Evolutionary conservation across 2,888 invertebrate species (phyloP).

Genomic region (Sesia apiformis): DNA sequence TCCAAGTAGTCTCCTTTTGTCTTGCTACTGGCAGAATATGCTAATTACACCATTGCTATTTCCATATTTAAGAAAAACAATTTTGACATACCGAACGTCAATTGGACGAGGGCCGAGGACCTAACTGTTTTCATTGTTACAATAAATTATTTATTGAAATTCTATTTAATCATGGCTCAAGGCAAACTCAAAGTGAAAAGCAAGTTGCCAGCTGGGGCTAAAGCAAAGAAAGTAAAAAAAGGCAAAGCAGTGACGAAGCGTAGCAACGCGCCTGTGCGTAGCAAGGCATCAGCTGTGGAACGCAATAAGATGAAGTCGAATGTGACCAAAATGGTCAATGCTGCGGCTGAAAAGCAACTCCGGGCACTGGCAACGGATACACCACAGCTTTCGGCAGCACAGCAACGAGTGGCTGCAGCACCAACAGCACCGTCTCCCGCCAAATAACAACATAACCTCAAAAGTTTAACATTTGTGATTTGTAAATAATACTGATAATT

Average conservation of each 20-base stretch:
- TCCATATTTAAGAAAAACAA: too few relatives aligned
- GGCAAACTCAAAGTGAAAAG: slow-evolving; percentile 80
- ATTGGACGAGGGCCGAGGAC: too few relatives aligned
- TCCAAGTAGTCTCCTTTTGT: too few relatives aligned
- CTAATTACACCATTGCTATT: too few relatives aligned
- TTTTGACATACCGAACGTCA: too few relatives aligned
- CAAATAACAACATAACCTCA: slow-evolving; percentile 22
- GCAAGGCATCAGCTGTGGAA: slow-evolving; percentile 76
- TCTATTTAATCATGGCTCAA: slow-evolving; percentile 71
- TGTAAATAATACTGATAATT: too few relatives aligned
- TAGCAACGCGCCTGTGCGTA: slow-evolving; percentile 77
- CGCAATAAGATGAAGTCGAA: slow-evolving; percentile 78
- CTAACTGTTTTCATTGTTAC: neutral
- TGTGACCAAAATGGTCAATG: slow-evolving; percentile 81
- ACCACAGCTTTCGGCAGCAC: slow-evolving; percentile 67
- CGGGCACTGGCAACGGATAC: slow-evolving; percentile 71
- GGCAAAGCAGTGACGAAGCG: slow-evolving; percentile 74
- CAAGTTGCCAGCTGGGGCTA: slow-evolving; percentile 73
- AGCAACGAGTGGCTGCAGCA: slow-evolving; percentile 50
- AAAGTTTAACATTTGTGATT: neutral
- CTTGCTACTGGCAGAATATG: too few relatives aligned
- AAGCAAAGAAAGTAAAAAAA: slow-evolving; percentile 69
- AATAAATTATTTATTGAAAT: neutral
- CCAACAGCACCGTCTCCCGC: slow-evolving; percentile 54
- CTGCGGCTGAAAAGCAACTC: slow-evolving; percentile 79